A percentile compares a stretch with the other conserved stretches of the same genome.
These are phyloP conservation scores for Crotalus adamanteus DNA, from an alignment of 2,797 vertebrate species.

Conservation along the genomic window DNA sequence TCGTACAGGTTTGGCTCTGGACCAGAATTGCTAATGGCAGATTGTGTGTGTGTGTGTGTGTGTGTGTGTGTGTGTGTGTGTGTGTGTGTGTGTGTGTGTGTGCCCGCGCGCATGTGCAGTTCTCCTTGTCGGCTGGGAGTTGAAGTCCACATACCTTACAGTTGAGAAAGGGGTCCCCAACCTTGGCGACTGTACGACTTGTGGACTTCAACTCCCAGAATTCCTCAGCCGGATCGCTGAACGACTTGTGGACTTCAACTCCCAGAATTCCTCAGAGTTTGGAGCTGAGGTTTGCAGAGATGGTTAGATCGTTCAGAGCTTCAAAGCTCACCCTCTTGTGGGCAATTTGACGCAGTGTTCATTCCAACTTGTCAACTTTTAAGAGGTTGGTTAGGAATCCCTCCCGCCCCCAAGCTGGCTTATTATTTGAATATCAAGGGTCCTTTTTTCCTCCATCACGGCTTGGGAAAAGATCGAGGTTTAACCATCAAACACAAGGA, in stretches of 20 bases:
- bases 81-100: not conserved
- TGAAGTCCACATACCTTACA: not conserved
- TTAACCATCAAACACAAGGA: slow-evolving; percentile 60
- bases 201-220: too few relatives aligned
- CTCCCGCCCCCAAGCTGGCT: not conserved
- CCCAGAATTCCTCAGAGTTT: not conserved
- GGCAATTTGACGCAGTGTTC: slow-evolving; percentile 49
- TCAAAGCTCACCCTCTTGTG: slow-evolving; percentile 49
- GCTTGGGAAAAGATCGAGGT: slow-evolving; percentile 55
- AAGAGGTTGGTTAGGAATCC: slow-evolving; percentile 46
- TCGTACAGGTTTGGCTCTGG: not conserved
- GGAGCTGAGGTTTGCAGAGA: slow-evolving; percentile 25
- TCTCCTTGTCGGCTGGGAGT: not conserved
- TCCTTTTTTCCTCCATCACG: slow-evolving; percentile 56
- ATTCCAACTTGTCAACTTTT: slow-evolving; percentile 56
- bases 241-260: too few relatives aligned
- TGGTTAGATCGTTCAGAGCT: slow-evolving; percentile 46
- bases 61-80: not conserved
- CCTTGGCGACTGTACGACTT: too few relatives aligned
- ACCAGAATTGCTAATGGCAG: not conserved
- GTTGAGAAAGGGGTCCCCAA: too few relatives aligned
- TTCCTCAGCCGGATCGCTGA: too few relatives aligned
- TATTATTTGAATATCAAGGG: slow-evolving; percentile 55
- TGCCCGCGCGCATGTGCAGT: not conserved
- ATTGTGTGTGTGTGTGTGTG: not conserved